A percentile compares a stretch with the other conserved stretches of the same genome.
These are phyloP conservation scores for Gortyna flavago DNA, from an alignment of 2,888 invertebrate species.

Conservation along the genomic window DNA sequence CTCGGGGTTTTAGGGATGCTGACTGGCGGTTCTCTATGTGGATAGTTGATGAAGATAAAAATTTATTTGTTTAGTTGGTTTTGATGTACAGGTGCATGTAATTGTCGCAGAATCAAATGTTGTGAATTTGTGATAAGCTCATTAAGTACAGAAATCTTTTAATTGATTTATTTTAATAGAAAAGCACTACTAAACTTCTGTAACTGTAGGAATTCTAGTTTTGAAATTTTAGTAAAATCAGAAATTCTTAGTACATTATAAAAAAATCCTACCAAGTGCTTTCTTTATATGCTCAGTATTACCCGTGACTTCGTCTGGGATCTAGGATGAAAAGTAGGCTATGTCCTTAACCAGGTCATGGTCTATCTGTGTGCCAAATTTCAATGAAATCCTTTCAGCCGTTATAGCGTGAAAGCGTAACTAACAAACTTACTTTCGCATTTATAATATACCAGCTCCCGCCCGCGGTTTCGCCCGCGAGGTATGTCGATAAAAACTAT, in stretches of 20 bases:
- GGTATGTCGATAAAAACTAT: no score
- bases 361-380: no score
- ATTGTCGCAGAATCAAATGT: background rate
- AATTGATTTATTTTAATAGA: background rate
- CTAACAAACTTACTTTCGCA: no score
- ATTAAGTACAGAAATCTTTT: background rate
- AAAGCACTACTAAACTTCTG: background rate
- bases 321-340: no score
- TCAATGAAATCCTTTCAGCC: no score
- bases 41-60: slow-evolving; percentile 9
- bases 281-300: no score
- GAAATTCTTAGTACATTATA: background rate
- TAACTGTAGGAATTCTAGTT: background rate
- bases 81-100: background rate
- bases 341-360: no score
- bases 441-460: no score
- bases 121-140: background rate
- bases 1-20: slow-evolving; percentile 47
- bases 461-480: no score
- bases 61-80: background rate
- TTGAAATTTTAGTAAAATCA: background rate
- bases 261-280: background rate
- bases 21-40: slow-evolving; percentile 6
- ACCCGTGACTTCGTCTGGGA: no score
- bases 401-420: no score